Base-by-base conservation (phyloP, 2,113 vertebrate species). In the Spheniscus mendiculus region DNA sequence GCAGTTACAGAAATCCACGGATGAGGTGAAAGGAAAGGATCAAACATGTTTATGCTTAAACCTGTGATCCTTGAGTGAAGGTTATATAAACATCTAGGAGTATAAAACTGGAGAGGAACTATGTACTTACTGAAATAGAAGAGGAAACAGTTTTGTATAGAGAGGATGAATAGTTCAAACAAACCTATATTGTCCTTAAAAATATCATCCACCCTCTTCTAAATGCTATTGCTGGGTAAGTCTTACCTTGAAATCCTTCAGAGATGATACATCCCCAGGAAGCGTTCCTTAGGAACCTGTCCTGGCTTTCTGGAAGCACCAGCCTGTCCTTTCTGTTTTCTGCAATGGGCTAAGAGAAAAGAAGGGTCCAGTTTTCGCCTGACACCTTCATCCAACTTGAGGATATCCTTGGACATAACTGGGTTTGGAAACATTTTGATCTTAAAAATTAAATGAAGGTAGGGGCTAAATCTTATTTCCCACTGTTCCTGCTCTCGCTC, bases 391-490 rank as follows among this genome's bases (percentile, higher is more conserved):
- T 82, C 70, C 66, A 85, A 32, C 70, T 70, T 85, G 47, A 89
- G 77, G 78, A 76, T 82, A 94, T 69, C 65, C 61, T 91, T 82
- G 40, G 77, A 85, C 49, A 40, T 93, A 97, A 96, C 69, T 72
- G 61, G 36, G 44, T 95, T 96, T 94, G 66, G 77, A 85, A 96
- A 84, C 81, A 87, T 89, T 96, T 94, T 87, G 89, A 79, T 93
- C 77, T 79, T 72, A 89, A 97, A 94, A 96, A 97, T 95, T 96
- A 91, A 92, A 97, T 96, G 52, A 89, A 89, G 15, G 36, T 79
- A 49, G 50, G 83, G 53, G 77, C 77, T 93, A 96, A 96, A 97
- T 96, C 81, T 89, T 89, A 89, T 97, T 96, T 96, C 80, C 90
- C 73, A 61, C 56, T 83, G 76, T 89, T 96, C 63, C 86, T 89